phyloP scores from a whole-genome alignment of 2,113 vertebrate species.

The Halcyon senegalensis region DNA sequence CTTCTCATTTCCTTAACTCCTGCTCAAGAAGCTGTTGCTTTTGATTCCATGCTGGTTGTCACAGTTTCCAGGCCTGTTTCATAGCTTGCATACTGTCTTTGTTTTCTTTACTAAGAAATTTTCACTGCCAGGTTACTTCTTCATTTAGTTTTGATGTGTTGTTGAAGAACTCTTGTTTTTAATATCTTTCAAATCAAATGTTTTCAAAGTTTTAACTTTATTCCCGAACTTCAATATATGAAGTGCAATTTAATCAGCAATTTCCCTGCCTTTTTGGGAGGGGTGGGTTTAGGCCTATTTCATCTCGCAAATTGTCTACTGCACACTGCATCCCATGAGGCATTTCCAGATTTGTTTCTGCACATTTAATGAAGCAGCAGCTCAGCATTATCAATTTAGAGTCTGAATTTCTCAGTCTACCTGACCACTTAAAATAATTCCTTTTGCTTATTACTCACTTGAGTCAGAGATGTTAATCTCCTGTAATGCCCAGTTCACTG shows the following conservation, averaged over 20 bases:
- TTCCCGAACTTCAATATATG: neutral
- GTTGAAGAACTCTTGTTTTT: neutral
- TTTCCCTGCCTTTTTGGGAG: neutral
- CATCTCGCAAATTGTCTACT: neutral
- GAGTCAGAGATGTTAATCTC: neutral
- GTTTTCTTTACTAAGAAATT: neutral
- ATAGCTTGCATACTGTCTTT: neutral
- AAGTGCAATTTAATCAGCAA: neutral
- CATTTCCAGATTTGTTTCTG: neutral
- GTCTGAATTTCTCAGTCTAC: neutral
- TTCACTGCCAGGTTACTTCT: neutral
- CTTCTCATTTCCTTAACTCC: neutral
- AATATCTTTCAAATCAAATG: fast-evolving
- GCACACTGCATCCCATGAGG: neutral
- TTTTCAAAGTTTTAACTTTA: neutral
- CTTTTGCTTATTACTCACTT: neutral
- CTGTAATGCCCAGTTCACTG: neutral
- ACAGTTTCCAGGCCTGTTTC: neutral
- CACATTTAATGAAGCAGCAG: neutral
- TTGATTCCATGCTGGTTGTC: neutral
- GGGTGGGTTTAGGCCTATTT: neutral
- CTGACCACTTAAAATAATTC: neutral
- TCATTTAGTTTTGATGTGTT: neutral
- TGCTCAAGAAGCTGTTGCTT: neutral
- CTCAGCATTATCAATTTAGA: neutral